Evolutionary conservation across 2,113 vertebrate genomes (phyloP).

Genomic region (Pseudorectes ferrugineus): DNA sequence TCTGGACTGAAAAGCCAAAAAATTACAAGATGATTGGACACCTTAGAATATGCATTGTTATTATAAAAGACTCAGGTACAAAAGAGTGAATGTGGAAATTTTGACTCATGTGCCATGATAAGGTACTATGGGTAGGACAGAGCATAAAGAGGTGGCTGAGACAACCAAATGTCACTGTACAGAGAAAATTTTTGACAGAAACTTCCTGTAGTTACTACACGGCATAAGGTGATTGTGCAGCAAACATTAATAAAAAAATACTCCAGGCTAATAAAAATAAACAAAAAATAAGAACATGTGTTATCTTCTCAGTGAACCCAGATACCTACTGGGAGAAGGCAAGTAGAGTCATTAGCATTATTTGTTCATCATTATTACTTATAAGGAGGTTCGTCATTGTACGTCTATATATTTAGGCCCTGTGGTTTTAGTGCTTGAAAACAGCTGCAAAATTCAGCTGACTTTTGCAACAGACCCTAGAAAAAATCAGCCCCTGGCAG

Average conservation of each 20-base stretch:
- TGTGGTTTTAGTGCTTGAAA: conserved; percentile 42
- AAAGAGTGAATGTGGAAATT: neutral
- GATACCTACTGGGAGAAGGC: neutral
- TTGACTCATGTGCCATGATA: neutral
- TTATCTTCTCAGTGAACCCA: neutral
- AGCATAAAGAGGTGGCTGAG: neutral
- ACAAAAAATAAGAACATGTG: neutral
- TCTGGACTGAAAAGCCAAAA: neutral
- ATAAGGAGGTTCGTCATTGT: neutral
- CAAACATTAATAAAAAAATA: neutral
- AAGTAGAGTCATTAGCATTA: neutral
- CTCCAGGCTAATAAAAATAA: neutral
- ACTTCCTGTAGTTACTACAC: neutral
- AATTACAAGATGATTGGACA: neutral
- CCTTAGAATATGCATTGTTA: neutral
- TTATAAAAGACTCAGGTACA: neutral
- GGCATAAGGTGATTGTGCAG: neutral
- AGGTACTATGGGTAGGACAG: neutral
- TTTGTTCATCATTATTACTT: conserved; percentile 30
- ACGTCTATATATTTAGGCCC: conserved; percentile 5
- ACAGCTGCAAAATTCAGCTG: conserved; percentile 34
- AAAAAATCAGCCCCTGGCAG: conserved; percentile 21
- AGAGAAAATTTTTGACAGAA: neutral
- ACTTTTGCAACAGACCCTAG: neutral
- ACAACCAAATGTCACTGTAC: neutral